Percentiles rank a stretch among this genome's conserved stretches.
phyloP scores from a whole-genome alignment of 1,140 invertebrate genomes.

The Lamellibrachia luymesi region DNA sequence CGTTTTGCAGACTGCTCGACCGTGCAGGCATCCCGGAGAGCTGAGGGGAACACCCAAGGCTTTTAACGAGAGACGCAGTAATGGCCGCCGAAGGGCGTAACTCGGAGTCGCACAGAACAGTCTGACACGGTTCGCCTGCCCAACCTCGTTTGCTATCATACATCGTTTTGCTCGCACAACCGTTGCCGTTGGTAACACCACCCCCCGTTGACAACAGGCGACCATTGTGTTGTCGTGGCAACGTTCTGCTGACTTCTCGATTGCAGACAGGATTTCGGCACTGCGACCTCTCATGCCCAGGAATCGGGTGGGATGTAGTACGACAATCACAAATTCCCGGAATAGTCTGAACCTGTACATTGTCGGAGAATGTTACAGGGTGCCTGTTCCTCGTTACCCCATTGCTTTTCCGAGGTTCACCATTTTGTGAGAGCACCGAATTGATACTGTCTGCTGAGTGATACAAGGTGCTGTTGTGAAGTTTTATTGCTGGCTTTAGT shows the following conservation, averaged over 20 bases:
- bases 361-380: neutral
- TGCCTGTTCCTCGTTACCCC: neutral
- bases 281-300: neutral
- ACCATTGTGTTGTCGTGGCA: neutral
- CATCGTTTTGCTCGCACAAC: neutral
- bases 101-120: neutral
- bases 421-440: neutral
- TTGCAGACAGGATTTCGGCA: neutral
- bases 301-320: neutral
- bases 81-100: neutral
- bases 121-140: neutral
- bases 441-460: neutral
- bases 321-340: neutral
- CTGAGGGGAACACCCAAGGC: neutral
- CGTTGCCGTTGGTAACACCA: neutral
- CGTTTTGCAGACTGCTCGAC: neutral
- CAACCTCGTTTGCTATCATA: neutral
- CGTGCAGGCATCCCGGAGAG: neutral
- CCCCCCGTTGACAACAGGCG: neutral
- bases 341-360: neutral
- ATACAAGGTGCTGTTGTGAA: neutral
- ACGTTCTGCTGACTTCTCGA: neutral
- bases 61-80: neutral
- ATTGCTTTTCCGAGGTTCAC: neutral
- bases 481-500: constrained; percentile 11